Conservation (phyloP, 2,113 vertebrate species). For the Crotalus helleri region DNA sequence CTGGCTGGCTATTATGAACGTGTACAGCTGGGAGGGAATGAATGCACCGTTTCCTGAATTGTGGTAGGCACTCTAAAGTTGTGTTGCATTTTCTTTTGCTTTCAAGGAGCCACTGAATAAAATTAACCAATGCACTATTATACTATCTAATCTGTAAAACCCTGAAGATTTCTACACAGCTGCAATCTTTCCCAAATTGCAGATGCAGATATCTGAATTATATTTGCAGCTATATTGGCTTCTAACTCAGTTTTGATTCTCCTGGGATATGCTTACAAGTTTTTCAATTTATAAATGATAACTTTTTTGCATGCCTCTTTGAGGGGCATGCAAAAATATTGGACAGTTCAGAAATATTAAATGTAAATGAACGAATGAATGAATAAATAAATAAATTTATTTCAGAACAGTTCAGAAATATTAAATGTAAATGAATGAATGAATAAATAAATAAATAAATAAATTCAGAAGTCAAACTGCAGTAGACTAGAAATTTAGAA, state of each 20-base stretch:
- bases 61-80: neutral
- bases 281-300: neutral
- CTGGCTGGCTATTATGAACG: neutral
- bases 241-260: neutral
- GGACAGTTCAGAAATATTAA: neutral
- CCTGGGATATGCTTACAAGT: neutral
- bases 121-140: neutral
- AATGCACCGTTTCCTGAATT: neutral
- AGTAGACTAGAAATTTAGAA: neutral
- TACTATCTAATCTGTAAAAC: neutral
- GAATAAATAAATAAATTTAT: neutral
- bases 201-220: neutral
- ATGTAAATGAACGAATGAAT: neutral
- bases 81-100: neutral
- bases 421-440: neutral
- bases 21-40: constrained; percentile 3
- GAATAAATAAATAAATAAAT: neutral
- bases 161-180: neutral
- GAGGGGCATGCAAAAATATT: neutral
- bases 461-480: neutral
- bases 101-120: neutral
- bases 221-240: too few relatives aligned
- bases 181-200: neutral
- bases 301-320: neutral
- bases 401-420: neutral